Evolutionary conservation across 2,797 vertebrate species (phyloP).

Genomic region (Bradypus variegatus): DNA sequence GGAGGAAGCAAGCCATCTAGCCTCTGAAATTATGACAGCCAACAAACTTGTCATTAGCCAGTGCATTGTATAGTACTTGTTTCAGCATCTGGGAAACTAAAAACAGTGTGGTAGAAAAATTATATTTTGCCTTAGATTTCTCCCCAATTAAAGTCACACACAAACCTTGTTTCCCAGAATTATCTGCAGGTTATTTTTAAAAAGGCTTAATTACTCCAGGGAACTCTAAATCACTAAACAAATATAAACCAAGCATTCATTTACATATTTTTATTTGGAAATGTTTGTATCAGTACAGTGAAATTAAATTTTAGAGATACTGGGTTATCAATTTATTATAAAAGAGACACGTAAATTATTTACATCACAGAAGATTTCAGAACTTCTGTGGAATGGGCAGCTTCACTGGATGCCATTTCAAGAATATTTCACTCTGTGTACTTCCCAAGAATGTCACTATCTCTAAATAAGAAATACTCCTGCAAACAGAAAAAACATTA

Average conservation of each 20-base stretch:
- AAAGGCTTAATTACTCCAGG: not conserved
- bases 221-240: constrained; percentile 32
- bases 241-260: constrained; percentile 33
- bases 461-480: constrained; percentile 98
- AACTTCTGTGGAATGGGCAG: constrained; percentile 75
- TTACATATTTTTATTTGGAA: constrained; percentile 73
- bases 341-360: constrained; percentile 75
- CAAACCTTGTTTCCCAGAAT: constrained; percentile 1
- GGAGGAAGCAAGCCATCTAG: no score
- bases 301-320: constrained; percentile 63
- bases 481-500: constrained; percentile 65
- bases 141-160: not conserved
- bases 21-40: no score
- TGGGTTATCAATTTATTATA: constrained; percentile 70
- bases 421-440: constrained; percentile 82
- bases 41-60: no score
- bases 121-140: not conserved
- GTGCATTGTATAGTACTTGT: no score
- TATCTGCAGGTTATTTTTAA: not conserved
- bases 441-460: constrained; percentile 95
- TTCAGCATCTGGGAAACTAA: no score
- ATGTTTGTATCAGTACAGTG: constrained; percentile 62
- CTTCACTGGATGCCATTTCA: constrained; percentile 62
- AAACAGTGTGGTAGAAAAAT: not conserved
- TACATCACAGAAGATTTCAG: constrained; percentile 75